A percentile compares a stretch with the other conserved stretches of the same genome.
Evolutionary conservation across 2,797 vertebrate species (phyloP).

Genomic region (Lateolabrax maculatus): DNA sequence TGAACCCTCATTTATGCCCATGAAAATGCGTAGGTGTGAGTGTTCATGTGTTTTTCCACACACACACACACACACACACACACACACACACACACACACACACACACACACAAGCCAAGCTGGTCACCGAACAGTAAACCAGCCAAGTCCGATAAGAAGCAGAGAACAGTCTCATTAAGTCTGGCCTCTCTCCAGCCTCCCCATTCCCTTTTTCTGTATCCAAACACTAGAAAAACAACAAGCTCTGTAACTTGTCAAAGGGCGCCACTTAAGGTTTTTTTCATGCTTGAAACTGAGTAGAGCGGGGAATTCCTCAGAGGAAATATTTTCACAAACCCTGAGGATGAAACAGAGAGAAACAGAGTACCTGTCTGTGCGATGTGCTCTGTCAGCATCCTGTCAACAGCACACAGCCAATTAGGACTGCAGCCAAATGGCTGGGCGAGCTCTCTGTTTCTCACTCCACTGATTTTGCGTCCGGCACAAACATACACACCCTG

Average conservation of each 20-base stretch:
- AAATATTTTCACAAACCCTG: conserved; percentile 61
- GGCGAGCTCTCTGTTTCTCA: conserved; percentile 69
- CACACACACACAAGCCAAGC: conserved; percentile 18
- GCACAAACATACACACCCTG: conserved; percentile 27
- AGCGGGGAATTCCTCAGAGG: conserved; percentile 69
- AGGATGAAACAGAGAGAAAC: conserved; percentile 65
- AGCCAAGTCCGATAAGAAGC: conserved; percentile 40
- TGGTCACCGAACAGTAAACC: conserved; percentile 51
- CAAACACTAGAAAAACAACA: conserved; percentile 51
- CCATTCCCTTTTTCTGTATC: conserved; percentile 39
- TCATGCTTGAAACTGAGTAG: conserved; percentile 45
- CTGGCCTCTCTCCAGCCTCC: conserved; percentile 54
- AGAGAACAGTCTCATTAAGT: conserved; percentile 62
- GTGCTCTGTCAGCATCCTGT: conserved; percentile 81
- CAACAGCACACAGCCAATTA: conserved; percentile 78
- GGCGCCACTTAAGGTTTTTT: conserved; percentile 40
- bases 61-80: conserved; percentile 3
- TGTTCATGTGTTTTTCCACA: neutral
- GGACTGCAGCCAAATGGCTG: conserved; percentile 76
- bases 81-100: neutral
- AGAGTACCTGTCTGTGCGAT: conserved; percentile 67
- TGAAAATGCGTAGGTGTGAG: neutral
- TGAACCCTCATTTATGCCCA: conserved; percentile 12
- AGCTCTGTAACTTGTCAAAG: conserved; percentile 60
- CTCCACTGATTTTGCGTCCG: conserved; percentile 59